Conservation (phyloP, 2,888 invertebrate species). For the Nysson spinosus region DNA sequence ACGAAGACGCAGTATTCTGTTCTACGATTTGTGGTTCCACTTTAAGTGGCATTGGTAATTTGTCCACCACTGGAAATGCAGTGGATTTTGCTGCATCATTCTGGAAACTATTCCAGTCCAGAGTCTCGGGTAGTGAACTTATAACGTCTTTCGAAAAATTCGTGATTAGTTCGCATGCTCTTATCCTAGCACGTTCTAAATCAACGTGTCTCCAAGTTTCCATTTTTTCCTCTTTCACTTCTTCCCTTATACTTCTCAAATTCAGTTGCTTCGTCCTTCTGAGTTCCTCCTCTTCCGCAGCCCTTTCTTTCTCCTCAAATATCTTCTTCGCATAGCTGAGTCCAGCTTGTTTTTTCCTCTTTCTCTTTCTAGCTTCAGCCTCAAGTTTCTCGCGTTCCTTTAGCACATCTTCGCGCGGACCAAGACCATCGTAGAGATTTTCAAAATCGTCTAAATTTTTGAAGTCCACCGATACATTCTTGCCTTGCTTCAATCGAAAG, state of each 20-base stretch:
- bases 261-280: slow-evolving; percentile 75
- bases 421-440: slow-evolving; percentile 85
- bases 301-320: slow-evolving; percentile 87
- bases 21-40: slow-evolving; percentile 79
- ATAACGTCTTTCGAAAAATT: slow-evolving; percentile 82
- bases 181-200: slow-evolving; percentile 79
- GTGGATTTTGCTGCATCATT: slow-evolving; percentile 60
- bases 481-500: slow-evolving; percentile 85
- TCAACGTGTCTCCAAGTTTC: slow-evolving; percentile 79
- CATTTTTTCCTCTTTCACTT: slow-evolving; percentile 66
- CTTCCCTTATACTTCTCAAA: slow-evolving; percentile 69
- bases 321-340: slow-evolving; percentile 84
- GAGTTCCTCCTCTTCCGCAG: slow-evolving; percentile 82
- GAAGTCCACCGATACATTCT: slow-evolving; percentile 86
- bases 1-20: slow-evolving; percentile 73
- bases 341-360: slow-evolving; percentile 82
- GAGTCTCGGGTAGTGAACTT: slow-evolving; percentile 82
- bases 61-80: slow-evolving; percentile 62
- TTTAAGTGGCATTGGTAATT: slow-evolving; percentile 78
- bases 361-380: slow-evolving; percentile 79
- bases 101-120: slow-evolving; percentile 77
- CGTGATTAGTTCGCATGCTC: slow-evolving; percentile 75
- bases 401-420: slow-evolving; percentile 83
- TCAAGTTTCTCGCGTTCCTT: slow-evolving; percentile 81
- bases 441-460: slow-evolving; percentile 80